Conservation (phyloP, 2,113 vertebrate genomes). For the Petrocephalus zakoni region DNA sequence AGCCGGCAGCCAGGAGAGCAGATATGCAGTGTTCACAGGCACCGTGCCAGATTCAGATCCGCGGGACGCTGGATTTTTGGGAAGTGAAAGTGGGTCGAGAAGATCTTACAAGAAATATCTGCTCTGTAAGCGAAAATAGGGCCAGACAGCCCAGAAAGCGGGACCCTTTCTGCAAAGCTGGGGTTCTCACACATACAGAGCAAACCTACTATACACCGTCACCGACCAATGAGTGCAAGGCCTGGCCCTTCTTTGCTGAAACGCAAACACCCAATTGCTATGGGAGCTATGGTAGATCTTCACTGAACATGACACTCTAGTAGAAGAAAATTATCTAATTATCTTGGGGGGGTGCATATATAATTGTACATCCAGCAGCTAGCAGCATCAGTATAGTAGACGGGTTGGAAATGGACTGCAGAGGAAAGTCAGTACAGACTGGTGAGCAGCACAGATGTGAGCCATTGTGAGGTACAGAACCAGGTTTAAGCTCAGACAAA, state of each 20-base stretch:
- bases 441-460: background rate
- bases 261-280: background rate
- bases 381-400: background rate
- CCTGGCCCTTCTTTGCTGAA: background rate
- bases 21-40: background rate
- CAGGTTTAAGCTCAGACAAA: background rate
- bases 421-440: background rate
- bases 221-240: background rate
- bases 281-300: background rate
- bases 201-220: background rate
- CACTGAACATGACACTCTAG: background rate
- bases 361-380: background rate
- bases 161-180: background rate
- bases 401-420: background rate
- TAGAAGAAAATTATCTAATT: background rate
- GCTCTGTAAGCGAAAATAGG: no score
- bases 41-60: background rate
- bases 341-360: background rate
- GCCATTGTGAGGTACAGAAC: background rate
- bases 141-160: background rate
- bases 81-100: no score
- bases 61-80: no score
- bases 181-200: background rate
- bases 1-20: background rate
- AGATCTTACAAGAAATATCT: no score